phyloP scores from a whole-genome alignment of 2,888 invertebrate genomes.

The Lingula anatina region DNA sequence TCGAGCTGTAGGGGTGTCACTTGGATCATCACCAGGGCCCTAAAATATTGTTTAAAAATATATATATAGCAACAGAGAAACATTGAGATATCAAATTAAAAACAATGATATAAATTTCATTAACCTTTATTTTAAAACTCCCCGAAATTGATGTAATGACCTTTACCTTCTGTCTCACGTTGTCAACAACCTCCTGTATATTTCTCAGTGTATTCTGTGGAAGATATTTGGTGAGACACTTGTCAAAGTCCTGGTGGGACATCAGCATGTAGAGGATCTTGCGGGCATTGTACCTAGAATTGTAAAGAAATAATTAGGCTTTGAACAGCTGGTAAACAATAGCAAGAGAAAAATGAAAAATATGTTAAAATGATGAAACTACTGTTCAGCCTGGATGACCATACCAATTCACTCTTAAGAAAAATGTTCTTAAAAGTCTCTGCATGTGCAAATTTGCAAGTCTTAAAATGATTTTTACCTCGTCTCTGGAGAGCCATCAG shows the following conservation, averaged over 20 bases:
- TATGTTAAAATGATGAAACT: background rate
- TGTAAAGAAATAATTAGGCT: background rate
- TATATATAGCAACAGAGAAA: background rate
- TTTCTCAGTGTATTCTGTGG: slow-evolving; percentile 73
- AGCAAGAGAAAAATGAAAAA: background rate
- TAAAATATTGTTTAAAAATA: too few species aligned
- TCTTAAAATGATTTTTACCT: slow-evolving; percentile 56
- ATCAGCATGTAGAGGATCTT: slow-evolving; percentile 70
- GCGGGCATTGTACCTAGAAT: slow-evolving; percentile 31
- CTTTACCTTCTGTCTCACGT: slow-evolving; percentile 59
- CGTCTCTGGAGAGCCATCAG: slow-evolving; percentile 81
- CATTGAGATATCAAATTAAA: too few species aligned
- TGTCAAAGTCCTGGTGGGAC: slow-evolving; percentile 70
- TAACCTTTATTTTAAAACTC: too few species aligned
- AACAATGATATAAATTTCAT: too few species aligned
- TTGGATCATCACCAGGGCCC: slow-evolving; percentile 38
- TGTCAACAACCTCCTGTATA: slow-evolving; percentile 72
- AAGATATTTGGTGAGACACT: slow-evolving; percentile 73
- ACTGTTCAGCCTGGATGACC: too few species aligned
- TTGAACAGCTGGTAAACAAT: background rate
- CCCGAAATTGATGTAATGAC: too few species aligned
- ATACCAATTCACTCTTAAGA: too few species aligned
- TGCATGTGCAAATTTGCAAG: too few species aligned
- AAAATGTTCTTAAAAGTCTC: too few species aligned
- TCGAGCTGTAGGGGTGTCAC: slow-evolving; percentile 36